phyloP scores from a whole-genome alignment of 2,113 vertebrate species.

The Paramormyrops kingsleyae region DNA sequence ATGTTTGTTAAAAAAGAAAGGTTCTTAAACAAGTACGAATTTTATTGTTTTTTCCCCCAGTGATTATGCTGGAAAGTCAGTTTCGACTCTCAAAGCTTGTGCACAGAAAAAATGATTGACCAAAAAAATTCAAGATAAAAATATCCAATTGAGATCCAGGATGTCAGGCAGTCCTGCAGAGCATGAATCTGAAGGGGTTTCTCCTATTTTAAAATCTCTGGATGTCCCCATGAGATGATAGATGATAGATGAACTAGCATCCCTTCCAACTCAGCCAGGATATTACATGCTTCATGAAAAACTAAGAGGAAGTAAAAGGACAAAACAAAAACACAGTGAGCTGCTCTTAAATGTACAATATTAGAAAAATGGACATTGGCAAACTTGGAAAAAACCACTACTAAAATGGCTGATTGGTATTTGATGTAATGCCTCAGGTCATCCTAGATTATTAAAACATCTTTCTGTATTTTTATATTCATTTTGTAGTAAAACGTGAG shows the following conservation, averaged over 20 bases:
- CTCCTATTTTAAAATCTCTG: too few species aligned
- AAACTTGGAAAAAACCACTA: not conserved
- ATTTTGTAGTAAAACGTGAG: not conserved
- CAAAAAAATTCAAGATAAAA: not conserved
- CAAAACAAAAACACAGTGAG: not conserved
- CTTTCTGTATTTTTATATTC: not conserved
- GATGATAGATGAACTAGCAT: not conserved
- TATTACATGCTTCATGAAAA: not conserved
- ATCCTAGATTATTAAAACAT: not conserved
- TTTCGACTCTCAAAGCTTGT: not conserved
- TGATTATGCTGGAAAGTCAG: not conserved
- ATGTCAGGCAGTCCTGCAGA: not conserved
- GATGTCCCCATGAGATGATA: too few species aligned
- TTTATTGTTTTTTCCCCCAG: not conserved
- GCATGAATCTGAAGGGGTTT: not conserved
- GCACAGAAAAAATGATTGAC: not conserved
- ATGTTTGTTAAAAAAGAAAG: not conserved
- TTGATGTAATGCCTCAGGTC: not conserved
- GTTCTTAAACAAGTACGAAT: not conserved
- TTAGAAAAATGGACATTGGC: not conserved
- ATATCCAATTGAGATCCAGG: not conserved
- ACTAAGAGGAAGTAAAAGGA: not conserved
- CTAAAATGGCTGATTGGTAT: not conserved
- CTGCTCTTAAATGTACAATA: not conserved
- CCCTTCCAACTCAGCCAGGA: not conserved